These are phyloP conservation scores for Nemoura dubitans DNA, from an alignment of 2,888 invertebrate species.

Conservation along the genomic window DNA sequence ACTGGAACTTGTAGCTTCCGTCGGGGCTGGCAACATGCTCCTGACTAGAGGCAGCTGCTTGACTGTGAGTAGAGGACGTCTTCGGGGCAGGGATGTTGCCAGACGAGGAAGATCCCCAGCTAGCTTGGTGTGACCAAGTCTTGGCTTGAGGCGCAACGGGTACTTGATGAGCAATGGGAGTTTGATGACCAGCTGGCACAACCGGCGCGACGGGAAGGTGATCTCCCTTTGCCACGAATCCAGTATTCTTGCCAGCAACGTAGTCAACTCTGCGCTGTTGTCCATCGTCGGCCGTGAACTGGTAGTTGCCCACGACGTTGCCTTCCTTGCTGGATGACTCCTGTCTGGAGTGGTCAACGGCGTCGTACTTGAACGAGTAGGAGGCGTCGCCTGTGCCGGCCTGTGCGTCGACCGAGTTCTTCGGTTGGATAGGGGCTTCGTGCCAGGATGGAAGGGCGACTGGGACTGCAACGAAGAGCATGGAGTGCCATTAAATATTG, in stretches of 20 bases:
- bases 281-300: slow-evolving; percentile 44
- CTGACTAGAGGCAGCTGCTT: slow-evolving; percentile 3
- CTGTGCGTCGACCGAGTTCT: slow-evolving; percentile 44
- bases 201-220: slow-evolving; percentile 52
- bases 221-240: slow-evolving; percentile 54
- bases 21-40: slow-evolving; percentile 47
- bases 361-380: slow-evolving; percentile 55
- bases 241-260: slow-evolving; percentile 55
- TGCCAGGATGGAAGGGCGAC: not conserved
- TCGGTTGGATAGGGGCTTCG: not conserved
- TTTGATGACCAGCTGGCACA: slow-evolving; percentile 17
- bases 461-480: not conserved
- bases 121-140: slow-evolving; percentile 18
- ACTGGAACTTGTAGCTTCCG: slow-evolving; percentile 56
- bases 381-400: slow-evolving; percentile 54
- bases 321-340: slow-evolving; percentile 55
- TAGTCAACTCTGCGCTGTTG: slow-evolving; percentile 51
- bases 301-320: slow-evolving; percentile 55
- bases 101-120: not conserved
- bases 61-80: not conserved
- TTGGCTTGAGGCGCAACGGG: not conserved
- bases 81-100: not conserved
- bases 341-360: slow-evolving; percentile 53
- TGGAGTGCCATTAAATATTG: not conserved
- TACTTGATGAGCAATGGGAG: too few relatives aligned